Conservation (phyloP, 2,113 vertebrate genomes). For the Pelusios castaneus region DNA sequence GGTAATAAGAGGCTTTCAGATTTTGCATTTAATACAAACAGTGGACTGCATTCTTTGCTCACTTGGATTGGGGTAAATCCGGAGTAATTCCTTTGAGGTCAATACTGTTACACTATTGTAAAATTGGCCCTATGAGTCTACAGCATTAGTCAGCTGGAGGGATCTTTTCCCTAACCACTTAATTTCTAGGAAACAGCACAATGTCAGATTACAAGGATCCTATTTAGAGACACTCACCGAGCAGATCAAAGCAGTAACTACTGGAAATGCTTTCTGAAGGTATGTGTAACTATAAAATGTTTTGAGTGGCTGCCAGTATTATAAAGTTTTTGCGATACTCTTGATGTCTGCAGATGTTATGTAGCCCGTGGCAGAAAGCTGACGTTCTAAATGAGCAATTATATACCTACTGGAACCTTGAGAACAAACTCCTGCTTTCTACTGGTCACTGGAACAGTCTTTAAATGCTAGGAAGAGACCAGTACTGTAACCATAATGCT, state of each 20-base stretch:
- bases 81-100: constrained; percentile 43
- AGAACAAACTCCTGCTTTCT: constrained; percentile 63
- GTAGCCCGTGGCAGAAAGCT: constrained; percentile 69
- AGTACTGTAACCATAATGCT: constrained; percentile 64
- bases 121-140: constrained; percentile 31
- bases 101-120: constrained; percentile 29
- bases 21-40: background rate
- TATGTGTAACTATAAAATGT: constrained; percentile 77
- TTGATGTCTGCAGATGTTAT: constrained; percentile 79
- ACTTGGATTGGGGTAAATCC: constrained; percentile 16
- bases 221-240: constrained; percentile 75
- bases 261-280: constrained; percentile 75
- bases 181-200: constrained; percentile 71
- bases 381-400: constrained; percentile 78
- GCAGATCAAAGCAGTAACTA: constrained; percentile 75
- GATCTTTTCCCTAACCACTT: constrained; percentile 64
- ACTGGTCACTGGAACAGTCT: constrained; percentile 58
- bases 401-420: constrained; percentile 64
- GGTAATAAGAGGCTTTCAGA: background rate
- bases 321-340: constrained; percentile 76
- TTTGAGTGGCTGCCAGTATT: constrained; percentile 77
- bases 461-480: constrained; percentile 62
- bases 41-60: background rate
- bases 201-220: constrained; percentile 74
- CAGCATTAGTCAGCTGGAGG: constrained; percentile 62